Evolutionary conservation across 2,888 invertebrate species (phyloP), one percentile per base, ranked within the genome.

Genomic region (Polydesmus complanatus): DNA sequence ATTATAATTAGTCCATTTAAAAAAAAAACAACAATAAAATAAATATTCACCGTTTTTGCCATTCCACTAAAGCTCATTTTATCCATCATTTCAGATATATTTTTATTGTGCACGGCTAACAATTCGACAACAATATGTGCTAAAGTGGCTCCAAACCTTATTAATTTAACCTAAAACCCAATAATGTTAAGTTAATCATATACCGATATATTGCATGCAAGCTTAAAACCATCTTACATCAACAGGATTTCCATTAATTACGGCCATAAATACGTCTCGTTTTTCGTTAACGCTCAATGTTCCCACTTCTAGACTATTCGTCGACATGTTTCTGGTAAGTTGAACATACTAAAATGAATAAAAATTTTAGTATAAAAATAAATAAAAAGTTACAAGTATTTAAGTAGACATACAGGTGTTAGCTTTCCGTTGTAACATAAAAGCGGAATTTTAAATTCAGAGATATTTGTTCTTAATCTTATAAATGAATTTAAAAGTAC

Each of bases 161-260:
- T 8, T 58, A 58, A 27, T 18, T 22, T 22, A 37, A 64, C 54
- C 51, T 58, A n/a, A 48, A 48, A 11, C 48, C 14, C 48, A 48
- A 48, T 14, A n/a, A n/a, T n/a, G 37, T 37, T 37, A 37, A 37
- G 14, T 8, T 8, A 5, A 37, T 19, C 52, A 19, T 8, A 23
- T 21, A 52, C 52, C n/a, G 8, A 22, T 11, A 11, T 52, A 52
- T 11, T 23, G 3, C 5, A 54, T 64, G 77, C 14, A 37, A 37
- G 14, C 14, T 37, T 14, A 37, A 37, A 37, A 78, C 64, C 84
- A 69, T 62, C 79, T 78, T 67, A 88, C 80, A 67, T 81, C 79
- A 27, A 87, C 82, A 14, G 88, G 87, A 74, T 88, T 88, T 65
- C 81, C 79, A 74, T 89, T 89, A 66, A 82, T 77, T 47, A 88